phyloP scores from a whole-genome alignment of 2,888 invertebrate genomes.

The Leptinotarsa haldemani region DNA sequence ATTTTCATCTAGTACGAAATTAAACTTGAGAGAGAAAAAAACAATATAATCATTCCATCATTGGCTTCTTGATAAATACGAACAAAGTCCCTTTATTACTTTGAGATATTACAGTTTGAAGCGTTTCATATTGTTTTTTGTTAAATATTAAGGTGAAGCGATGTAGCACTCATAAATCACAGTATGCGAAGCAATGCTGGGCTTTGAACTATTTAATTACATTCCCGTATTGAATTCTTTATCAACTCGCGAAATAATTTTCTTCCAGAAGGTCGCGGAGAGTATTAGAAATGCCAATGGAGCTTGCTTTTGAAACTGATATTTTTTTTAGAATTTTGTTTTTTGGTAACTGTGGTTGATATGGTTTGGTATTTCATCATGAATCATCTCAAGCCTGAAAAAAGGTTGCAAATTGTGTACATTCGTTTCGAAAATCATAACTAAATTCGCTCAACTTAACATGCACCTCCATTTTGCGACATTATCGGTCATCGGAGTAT shows the following conservation, averaged over 20 bases:
- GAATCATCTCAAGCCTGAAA: too few relatives aligned
- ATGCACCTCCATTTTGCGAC: too few relatives aligned
- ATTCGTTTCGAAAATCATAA: too few relatives aligned
- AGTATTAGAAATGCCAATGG: too few relatives aligned
- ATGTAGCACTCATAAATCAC: neutral
- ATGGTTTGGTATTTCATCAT: too few relatives aligned
- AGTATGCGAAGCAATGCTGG: neutral
- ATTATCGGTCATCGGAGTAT: too few relatives aligned
- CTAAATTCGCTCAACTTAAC: too few relatives aligned
- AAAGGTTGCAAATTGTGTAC: too few relatives aligned
- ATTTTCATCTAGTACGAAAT: constrained; percentile 8
- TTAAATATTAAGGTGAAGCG: neutral
- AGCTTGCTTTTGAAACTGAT: too few relatives aligned
- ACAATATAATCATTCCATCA: constrained; percentile 5
- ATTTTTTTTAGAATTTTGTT: too few relatives aligned
- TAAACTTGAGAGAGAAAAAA: neutral
- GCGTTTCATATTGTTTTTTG: constrained; percentile 11
- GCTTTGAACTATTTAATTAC: constrained; percentile 5
- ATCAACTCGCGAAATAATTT: neutral
- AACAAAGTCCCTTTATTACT: neutral
- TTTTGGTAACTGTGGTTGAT: too few relatives aligned
- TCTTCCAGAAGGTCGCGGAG: too few relatives aligned
- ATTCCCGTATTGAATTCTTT: neutral
- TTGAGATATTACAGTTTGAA: constrained; percentile 4
- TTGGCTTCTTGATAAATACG: neutral